phyloP scores from a whole-genome alignment of 2,113 vertebrate genomes.

The Paraplagusia blochii region DNA sequence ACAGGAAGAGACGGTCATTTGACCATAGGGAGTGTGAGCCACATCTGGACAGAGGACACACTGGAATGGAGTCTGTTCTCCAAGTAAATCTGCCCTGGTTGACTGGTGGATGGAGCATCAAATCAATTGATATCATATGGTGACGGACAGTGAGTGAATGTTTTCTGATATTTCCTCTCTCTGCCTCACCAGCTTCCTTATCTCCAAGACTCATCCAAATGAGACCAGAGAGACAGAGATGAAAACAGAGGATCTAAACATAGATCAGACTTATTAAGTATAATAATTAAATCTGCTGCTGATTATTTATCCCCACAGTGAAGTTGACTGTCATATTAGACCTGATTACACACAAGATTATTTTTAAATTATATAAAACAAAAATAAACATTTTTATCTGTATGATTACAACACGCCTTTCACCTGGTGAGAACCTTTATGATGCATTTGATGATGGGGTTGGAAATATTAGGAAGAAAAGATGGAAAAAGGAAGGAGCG shows the following conservation, averaged over 20 bases:
- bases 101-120: too few species aligned
- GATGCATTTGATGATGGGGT: conserved; percentile 38
- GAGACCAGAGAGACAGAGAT: conserved; percentile 57
- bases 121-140: too few species aligned
- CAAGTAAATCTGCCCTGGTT: background rate
- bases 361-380: conserved; percentile 50
- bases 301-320: conserved; percentile 35
- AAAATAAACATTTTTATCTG: conserved; percentile 42
- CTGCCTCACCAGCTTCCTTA: conserved; percentile 33
- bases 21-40: conserved; percentile 16
- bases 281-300: conserved; percentile 50
- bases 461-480: conserved; percentile 31
- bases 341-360: conserved; percentile 46
- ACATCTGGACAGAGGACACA: conserved; percentile 40
- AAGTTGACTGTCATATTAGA: conserved; percentile 28
- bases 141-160: too few species aligned
- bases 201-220: conserved; percentile 21
- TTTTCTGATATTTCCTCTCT: conserved; percentile 1
- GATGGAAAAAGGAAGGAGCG: conserved; percentile 4
- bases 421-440: conserved; percentile 8
- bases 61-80: conserved; percentile 13
- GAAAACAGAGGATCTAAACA: conserved; percentile 10
- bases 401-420: conserved; percentile 38
- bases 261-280: conserved; percentile 42
- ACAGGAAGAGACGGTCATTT: conserved; percentile 9